These are phyloP conservation scores for Mormoops blainvillei DNA, from an alignment of 2,113 vertebrate genomes.

Conservation along the genomic window DNA sequence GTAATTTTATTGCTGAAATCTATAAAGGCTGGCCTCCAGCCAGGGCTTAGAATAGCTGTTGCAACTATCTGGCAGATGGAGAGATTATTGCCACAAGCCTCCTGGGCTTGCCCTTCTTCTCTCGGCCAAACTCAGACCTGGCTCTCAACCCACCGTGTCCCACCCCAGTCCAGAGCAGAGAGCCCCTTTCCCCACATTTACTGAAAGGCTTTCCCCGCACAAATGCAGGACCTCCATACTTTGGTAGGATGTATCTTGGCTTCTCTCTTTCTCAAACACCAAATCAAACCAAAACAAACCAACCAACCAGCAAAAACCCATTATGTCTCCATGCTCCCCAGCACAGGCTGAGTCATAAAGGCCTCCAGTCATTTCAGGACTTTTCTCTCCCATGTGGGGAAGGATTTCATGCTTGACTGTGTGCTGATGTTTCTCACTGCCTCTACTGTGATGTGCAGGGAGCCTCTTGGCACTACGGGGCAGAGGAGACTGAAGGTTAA, in stretches of 20 bases:
- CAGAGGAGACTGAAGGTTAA: not conserved
- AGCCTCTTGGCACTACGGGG: not conserved
- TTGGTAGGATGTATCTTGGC: not conserved
- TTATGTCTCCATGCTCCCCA: not conserved
- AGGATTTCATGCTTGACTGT: not conserved
- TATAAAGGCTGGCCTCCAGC: not conserved
- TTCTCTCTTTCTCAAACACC: not conserved
- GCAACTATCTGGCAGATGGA: slow-evolving; percentile 14
- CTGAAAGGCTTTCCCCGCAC: not conserved
- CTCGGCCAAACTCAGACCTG: not conserved
- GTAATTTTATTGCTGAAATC: slow-evolving; percentile 61
- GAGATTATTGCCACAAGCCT: not conserved
- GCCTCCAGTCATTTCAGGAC: not conserved
- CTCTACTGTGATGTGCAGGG: not conserved
- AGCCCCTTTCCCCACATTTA: not conserved
- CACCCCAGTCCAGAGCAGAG: not conserved
- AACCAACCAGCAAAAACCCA: not conserved
- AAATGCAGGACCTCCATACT: not conserved
- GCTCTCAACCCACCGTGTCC: not conserved
- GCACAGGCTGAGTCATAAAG: slow-evolving; percentile 17
- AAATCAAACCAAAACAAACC: not conserved
- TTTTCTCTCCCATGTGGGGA: not conserved
- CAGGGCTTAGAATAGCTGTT: slow-evolving; percentile 38
- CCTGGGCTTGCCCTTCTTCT: not conserved
- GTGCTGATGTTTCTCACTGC: not conserved